A percentile compares a stretch with the other conserved stretches of the same genome.
These are phyloP conservation scores for Venturia canescens DNA, from an alignment of 1,140 invertebrate genomes.

Conservation along the genomic window DNA sequence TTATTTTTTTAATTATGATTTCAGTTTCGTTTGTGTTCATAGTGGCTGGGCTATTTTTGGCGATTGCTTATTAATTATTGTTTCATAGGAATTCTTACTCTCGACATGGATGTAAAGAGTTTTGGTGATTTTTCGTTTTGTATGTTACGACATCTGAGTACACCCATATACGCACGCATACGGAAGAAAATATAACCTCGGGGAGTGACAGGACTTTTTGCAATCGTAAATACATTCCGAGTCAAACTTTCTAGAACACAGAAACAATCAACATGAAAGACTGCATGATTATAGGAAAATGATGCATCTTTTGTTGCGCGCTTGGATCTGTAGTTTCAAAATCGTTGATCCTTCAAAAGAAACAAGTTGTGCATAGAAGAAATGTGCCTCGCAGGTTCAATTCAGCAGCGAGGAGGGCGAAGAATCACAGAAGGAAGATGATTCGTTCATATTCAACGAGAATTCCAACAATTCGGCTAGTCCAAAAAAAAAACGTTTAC, in stretches of 20 bases:
- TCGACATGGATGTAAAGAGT: neutral
- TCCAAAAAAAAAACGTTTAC: constrained; percentile 45
- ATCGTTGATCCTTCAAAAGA: neutral
- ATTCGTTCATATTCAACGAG: neutral
- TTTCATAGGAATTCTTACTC: neutral
- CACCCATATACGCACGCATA: neutral
- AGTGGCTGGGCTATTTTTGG: neutral
- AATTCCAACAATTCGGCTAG: neutral
- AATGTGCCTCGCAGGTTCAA: constrained; percentile 59
- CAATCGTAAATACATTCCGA: neutral
- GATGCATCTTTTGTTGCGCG: neutral
- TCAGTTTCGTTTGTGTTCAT: neutral
- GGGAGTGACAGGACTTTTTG: neutral
- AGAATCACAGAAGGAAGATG: constrained; percentile 62
- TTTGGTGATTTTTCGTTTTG: neutral
- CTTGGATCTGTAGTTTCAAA: constrained; percentile 11
- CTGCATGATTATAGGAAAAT: constrained; percentile 12
- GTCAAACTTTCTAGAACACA: neutral
- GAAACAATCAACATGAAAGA: neutral
- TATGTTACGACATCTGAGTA: neutral
- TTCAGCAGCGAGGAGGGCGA: constrained; percentile 68
- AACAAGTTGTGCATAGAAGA: constrained; percentile 15
- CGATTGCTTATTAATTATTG: neutral
- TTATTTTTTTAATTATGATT: neutral
- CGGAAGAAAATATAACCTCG: constrained; percentile 8